Conservation (phyloP, 2,113 vertebrate species). For the Candoia aspera region DNA sequence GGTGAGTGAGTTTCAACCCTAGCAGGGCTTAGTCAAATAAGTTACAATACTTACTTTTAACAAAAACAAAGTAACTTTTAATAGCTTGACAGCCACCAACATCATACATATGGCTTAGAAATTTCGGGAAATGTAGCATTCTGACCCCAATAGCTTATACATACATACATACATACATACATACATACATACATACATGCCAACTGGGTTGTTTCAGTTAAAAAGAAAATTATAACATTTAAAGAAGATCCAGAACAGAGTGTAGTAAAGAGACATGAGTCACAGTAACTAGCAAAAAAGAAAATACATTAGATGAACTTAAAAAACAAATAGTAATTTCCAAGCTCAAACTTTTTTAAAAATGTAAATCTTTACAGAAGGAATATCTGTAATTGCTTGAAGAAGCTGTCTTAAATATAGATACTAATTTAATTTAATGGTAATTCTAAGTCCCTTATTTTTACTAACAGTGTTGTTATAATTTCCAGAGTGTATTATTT, state of each 20-base stretch:
- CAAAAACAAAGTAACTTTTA: not conserved
- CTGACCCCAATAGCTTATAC: not conserved
- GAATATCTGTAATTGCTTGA: not conserved
- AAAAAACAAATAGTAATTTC: not conserved
- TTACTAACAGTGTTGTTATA: not conserved
- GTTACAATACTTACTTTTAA: not conserved
- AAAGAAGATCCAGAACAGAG: not conserved
- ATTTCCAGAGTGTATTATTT: not conserved
- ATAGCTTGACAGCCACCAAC: not conserved
- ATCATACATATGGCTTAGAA: not conserved
- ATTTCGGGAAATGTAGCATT: not conserved
- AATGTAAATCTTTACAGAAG: not conserved
- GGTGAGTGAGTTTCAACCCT: constrained; percentile 58
- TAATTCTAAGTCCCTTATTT: not conserved
- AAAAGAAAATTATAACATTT: not conserved
- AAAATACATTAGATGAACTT: not conserved
- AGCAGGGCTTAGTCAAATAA: not conserved
- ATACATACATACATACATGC: no score
- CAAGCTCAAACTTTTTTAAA: not conserved
- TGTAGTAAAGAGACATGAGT: accelerated
- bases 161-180: no score
- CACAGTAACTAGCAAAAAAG: not conserved
- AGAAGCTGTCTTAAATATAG: not conserved
- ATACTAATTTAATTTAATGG: not conserved
- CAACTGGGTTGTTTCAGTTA: accelerated